These are phyloP conservation scores for Struthidea cinerea DNA, from an alignment of 2,113 vertebrate species.

Conservation along the genomic window DNA sequence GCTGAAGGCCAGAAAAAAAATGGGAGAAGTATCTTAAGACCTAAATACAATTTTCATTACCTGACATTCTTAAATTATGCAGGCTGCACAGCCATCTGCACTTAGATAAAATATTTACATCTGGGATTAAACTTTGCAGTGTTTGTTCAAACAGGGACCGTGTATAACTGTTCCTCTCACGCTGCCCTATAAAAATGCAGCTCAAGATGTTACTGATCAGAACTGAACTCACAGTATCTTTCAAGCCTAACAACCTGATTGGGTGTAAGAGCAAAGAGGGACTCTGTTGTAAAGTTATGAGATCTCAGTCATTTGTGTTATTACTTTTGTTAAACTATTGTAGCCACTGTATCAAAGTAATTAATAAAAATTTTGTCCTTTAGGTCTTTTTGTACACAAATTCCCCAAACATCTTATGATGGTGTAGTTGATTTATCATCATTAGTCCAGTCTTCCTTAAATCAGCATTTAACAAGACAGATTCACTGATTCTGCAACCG, in stretches of 20 bases:
- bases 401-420: background rate
- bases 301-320: background rate
- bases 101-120: background rate
- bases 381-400: background rate
- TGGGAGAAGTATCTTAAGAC: background rate
- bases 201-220: background rate
- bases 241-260: background rate
- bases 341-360: background rate
- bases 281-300: background rate
- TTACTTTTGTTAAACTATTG: background rate
- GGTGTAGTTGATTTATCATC: background rate
- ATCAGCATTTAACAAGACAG: background rate
- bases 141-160: background rate
- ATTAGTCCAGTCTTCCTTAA: background rate
- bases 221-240: background rate
- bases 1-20: background rate
- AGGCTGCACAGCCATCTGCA: background rate
- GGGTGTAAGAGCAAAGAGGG: background rate
- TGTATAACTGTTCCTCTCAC: background rate
- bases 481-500: background rate
- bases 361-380: background rate
- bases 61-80: background rate
- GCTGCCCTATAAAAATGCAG: background rate
- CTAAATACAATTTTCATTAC: background rate
- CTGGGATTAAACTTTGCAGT: background rate